phyloP scores from a whole-genome alignment of 2,113 vertebrate species.

The Gambusia affinis region DNA sequence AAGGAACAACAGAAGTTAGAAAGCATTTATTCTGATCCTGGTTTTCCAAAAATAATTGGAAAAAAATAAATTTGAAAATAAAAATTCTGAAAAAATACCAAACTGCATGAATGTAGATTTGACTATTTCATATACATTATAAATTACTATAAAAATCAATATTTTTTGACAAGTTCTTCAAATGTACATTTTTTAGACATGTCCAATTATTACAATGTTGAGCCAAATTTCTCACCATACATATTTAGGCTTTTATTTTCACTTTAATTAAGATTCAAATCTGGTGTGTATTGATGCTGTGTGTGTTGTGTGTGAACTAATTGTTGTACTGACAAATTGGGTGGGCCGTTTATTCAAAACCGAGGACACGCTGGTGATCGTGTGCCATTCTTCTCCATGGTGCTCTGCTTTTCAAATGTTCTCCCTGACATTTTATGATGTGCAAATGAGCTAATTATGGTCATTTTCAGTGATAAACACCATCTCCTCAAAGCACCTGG shows the following conservation, averaged over 20 bases:
- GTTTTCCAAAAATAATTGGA: too few relatives aligned
- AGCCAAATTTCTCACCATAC: background rate
- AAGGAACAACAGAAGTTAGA: too few relatives aligned
- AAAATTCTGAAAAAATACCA: too few relatives aligned
- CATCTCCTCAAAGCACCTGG: slow-evolving; percentile 69
- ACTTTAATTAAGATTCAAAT: slow-evolving; percentile 43
- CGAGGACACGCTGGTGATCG: background rate
- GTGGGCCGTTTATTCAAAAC: background rate
- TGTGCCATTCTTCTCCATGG: slow-evolving; percentile 26
- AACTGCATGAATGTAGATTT: too few relatives aligned
- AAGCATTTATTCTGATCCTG: too few relatives aligned
- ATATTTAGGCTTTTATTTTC: slow-evolving; percentile 28
- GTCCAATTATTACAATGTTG: too few relatives aligned
- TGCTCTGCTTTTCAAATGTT: slow-evolving; percentile 63
- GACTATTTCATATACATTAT: too few relatives aligned
- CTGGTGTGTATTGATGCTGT: slow-evolving; percentile 22
- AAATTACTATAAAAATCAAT: too few relatives aligned
- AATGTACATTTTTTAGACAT: too few relatives aligned
- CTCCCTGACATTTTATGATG: slow-evolving; percentile 60
- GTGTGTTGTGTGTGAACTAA: slow-evolving; percentile 8
- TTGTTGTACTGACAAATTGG: background rate
- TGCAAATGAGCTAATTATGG: slow-evolving; percentile 77
- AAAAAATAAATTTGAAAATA: too few relatives aligned
- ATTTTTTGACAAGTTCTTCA: too few relatives aligned
- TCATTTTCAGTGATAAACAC: slow-evolving; percentile 74